Evolutionary conservation across 1,140 invertebrate genomes (phyloP).

Genomic region (Drosophila aff.): DNA sequence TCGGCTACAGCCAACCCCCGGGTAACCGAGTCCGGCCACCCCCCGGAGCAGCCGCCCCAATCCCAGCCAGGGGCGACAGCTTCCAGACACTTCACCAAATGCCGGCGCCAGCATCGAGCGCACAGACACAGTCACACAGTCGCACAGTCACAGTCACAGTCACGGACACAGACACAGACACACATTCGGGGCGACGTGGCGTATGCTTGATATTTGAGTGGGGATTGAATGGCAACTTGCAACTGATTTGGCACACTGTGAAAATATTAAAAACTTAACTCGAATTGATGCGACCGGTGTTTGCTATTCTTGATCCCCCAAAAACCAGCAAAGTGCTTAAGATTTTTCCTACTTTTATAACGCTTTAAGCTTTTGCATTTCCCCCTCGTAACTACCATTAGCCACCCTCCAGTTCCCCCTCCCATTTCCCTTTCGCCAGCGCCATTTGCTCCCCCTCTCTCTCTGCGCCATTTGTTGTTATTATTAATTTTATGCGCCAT

Average conservation of each 20-base stretch:
- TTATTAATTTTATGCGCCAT: conserved; percentile 70
- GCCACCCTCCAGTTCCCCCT: background rate
- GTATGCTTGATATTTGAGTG: conserved; percentile 65
- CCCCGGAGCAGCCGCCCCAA: background rate
- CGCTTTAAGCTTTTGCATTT: conserved; percentile 36
- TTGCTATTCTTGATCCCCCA: background rate
- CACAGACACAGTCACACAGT: background rate
- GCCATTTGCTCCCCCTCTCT: background rate
- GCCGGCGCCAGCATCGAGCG: conserved; percentile 63
- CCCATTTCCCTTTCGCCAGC: background rate
- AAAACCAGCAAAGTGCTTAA: conserved; percentile 20
- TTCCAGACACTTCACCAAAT: conserved; percentile 60
- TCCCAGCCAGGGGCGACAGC: conserved; percentile 47
- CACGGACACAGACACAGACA: background rate
- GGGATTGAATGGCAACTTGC: conserved; percentile 24
- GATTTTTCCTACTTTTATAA: background rate
- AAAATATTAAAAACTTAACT: conserved; percentile 42
- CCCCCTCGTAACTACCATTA: background rate
- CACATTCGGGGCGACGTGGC: conserved; percentile 34
- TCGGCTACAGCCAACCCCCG: conserved; percentile 3
- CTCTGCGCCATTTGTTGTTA: conserved; percentile 46
- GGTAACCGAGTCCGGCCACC: background rate
- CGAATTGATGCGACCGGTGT: conserved; percentile 20
- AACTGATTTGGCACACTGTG: conserved; percentile 43
- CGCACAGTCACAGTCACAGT: background rate